These are phyloP conservation scores for Hydractinia echinata DNA, from an alignment of 30 jellyfish, hydroid and myxozoan genomes.

Conservation along the genomic window DNA sequence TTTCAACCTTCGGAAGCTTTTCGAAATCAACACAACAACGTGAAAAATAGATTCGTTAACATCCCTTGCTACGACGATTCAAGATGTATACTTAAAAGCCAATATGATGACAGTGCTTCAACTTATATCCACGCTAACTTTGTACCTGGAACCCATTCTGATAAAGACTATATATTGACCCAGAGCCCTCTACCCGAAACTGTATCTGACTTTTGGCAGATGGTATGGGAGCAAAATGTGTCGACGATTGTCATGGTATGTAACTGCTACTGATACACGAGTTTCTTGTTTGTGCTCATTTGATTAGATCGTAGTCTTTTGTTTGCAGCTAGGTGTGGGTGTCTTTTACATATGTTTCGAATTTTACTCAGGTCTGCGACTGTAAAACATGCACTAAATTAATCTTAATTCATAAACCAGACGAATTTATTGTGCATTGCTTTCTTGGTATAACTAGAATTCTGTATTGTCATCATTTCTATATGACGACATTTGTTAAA, in stretches of 20 bases:
- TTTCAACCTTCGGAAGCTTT: conserved; percentile 9
- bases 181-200: conserved; percentile 64
- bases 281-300: no score
- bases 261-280: background rate
- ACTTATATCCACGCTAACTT: conserved; percentile 69
- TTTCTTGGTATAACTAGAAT: no score
- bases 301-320: no score
- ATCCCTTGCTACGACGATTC: conserved; percentile 59
- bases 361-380: no score
- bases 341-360: no score
- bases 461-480: no score
- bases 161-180: conserved; percentile 66
- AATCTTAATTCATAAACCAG: no score
- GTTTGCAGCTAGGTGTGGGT: no score
- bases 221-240: conserved; percentile 74
- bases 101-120: conserved; percentile 8
- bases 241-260: conserved; percentile 64
- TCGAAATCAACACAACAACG: conserved; percentile 40
- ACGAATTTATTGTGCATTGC: no score
- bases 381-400: no score
- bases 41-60: conserved; percentile 59
- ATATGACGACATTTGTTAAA: no score
- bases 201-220: conserved; percentile 65
- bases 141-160: conserved; percentile 43
- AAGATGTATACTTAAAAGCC: conserved; percentile 36